Evolutionary conservation across 2,888 invertebrate genomes (phyloP).

Genomic region (Clistopyga incitator): DNA sequence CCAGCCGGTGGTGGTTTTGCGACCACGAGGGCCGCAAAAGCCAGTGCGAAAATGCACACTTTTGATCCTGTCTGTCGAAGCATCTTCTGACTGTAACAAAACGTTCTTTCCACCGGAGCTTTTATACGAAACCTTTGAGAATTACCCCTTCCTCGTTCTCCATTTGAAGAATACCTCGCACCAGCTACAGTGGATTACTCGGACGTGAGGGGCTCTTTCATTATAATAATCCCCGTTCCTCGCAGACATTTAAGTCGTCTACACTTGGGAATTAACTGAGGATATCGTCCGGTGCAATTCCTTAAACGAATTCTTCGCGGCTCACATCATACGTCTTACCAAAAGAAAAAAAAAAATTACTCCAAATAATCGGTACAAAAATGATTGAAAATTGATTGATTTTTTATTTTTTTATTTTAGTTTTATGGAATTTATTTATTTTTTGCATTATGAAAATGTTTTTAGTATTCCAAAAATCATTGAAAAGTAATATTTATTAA

Average conservation of each 20-base stretch:
- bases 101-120: slow-evolving; percentile 39
- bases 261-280: slow-evolving; percentile 77
- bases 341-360: not conserved
- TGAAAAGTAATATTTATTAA: no score
- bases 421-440: no score
- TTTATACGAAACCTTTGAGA: slow-evolving; percentile 71
- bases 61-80: slow-evolving; percentile 69
- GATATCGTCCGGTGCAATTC: slow-evolving; percentile 31
- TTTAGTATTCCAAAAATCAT: no score
- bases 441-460: no score
- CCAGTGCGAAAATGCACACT: slow-evolving; percentile 70
- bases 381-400: not conserved
- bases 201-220: slow-evolving; percentile 48
- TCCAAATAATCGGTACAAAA: not conserved
- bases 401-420: not conserved
- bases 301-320: slow-evolving; percentile 49
- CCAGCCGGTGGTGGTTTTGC: slow-evolving; percentile 73
- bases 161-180: slow-evolving; percentile 19
- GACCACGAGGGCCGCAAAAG: slow-evolving; percentile 66
- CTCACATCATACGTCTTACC: not conserved
- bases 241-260: slow-evolving; percentile 61
- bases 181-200: slow-evolving; percentile 37
- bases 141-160: not conserved
- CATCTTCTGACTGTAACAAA: slow-evolving; percentile 73
- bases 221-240: slow-evolving; percentile 72